phyloP scores from a whole-genome alignment of 2,888 invertebrate species.

The Synanthedon myopaeformis region DNA sequence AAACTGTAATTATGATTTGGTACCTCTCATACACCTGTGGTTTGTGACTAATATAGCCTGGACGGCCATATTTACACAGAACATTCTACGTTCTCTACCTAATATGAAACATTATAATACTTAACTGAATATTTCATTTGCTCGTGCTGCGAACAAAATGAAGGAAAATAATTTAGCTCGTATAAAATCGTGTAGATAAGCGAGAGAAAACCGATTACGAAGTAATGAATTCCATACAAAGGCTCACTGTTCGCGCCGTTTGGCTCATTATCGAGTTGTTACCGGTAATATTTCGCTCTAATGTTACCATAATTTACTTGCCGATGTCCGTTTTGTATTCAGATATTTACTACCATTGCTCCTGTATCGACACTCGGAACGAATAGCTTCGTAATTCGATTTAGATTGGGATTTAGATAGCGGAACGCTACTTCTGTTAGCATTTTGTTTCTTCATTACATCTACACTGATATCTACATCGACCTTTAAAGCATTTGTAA shows the following conservation, averaged over 20 bases:
- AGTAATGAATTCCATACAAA: conserved; percentile 17
- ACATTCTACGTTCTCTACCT: no score
- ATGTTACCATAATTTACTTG: background rate
- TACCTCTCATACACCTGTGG: no score
- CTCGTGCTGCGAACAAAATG: conserved; percentile 5
- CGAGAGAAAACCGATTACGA: conserved; percentile 13
- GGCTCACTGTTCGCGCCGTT: conserved; percentile 9
- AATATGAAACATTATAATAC: background rate
- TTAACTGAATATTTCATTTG: background rate
- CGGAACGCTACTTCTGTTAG: background rate
- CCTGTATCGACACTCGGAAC: background rate
- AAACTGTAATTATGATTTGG: no score
- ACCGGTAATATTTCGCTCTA: conserved; percentile 5
- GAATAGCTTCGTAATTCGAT: background rate
- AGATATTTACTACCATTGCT: background rate
- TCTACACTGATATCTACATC: no score
- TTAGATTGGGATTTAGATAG: background rate
- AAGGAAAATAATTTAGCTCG: conserved; percentile 11
- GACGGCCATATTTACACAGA: no score
- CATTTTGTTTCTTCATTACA: background rate
- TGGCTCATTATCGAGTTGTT: conserved; percentile 12
- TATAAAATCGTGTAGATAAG: conserved; percentile 11
- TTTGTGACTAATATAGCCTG: no score
- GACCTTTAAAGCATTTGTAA: no score
- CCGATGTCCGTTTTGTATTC: background rate